These are phyloP conservation scores for Platorchestia sp. DNA, from an alignment of 1,140 invertebrate species.

Conservation along the genomic window DNA sequence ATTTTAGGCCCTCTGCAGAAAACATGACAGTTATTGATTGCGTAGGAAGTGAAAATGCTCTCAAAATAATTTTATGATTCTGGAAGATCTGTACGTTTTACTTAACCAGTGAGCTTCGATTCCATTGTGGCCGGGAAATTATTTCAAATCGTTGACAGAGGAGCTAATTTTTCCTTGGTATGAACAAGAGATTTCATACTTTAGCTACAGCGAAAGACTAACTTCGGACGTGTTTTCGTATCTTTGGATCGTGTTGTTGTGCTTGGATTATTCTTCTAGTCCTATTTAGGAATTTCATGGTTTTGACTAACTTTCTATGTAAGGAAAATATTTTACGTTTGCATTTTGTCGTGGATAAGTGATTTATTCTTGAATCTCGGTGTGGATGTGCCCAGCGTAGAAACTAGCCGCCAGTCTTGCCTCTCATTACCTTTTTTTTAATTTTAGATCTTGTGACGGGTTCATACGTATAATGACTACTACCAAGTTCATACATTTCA, in stretches of 20 bases:
- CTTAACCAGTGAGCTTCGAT: neutral
- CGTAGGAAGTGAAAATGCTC: too few species aligned
- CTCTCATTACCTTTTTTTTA: neutral
- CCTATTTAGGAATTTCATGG: neutral
- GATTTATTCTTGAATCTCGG: neutral
- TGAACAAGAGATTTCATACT: neutral
- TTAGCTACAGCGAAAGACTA: neutral
- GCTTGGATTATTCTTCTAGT: neutral
- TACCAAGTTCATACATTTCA: too few species aligned
- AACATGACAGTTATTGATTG: too few species aligned
- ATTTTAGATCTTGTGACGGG: neutral
- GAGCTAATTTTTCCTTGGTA: neutral
- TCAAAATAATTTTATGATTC: too few species aligned
- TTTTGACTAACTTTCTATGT: neutral
- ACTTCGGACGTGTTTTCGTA: neutral
- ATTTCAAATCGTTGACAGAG: neutral
- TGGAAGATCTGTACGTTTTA: neutral
- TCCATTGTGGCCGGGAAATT: neutral
- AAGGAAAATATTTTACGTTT: neutral
- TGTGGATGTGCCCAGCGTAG: neutral
- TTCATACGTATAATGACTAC: neutral
- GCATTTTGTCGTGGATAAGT: neutral
- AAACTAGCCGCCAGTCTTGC: neutral
- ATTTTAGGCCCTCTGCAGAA: neutral
- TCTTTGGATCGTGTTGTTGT: neutral